Evolutionary conservation across 2,113 vertebrate species (phyloP).

Genomic region (Regulus satrapa): DNA sequence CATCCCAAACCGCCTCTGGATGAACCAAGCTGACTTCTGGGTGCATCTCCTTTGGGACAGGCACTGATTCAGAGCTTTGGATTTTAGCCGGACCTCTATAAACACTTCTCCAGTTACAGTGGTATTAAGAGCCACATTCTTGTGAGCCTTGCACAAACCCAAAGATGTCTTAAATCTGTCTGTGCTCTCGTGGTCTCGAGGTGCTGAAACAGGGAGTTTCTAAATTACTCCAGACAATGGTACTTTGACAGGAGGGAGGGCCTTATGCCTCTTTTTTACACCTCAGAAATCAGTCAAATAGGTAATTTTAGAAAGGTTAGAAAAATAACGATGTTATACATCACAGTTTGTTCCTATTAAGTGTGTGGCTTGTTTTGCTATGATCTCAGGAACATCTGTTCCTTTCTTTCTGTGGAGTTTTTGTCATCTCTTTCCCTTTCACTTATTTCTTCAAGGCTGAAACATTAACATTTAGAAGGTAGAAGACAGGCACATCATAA

Average conservation of each 20-base stretch:
- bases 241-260: background rate
- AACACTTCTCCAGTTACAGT: background rate
- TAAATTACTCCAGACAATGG: background rate
- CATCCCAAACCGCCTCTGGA: background rate
- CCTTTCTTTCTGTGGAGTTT: background rate
- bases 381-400: slow-evolving; percentile 38
- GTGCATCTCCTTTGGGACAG: background rate
- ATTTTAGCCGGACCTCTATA: background rate
- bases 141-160: background rate
- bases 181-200: background rate
- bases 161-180: slow-evolving; percentile 5
- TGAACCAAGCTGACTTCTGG: background rate
- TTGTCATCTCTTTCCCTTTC: background rate
- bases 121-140: background rate
- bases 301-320: slow-evolving; percentile 42
- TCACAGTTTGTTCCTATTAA: background rate
- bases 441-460: background rate
- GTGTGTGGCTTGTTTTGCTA: background rate
- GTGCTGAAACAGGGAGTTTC: background rate
- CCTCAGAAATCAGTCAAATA: slow-evolving; percentile 53
- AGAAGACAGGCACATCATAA: background rate
- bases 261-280: slow-evolving; percentile 6
- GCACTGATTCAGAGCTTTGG: background rate
- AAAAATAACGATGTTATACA: background rate
- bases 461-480: background rate